These are phyloP conservation scores for Labeo catla DNA, from an alignment of 2,113 vertebrate species.

Conservation along the genomic window DNA sequence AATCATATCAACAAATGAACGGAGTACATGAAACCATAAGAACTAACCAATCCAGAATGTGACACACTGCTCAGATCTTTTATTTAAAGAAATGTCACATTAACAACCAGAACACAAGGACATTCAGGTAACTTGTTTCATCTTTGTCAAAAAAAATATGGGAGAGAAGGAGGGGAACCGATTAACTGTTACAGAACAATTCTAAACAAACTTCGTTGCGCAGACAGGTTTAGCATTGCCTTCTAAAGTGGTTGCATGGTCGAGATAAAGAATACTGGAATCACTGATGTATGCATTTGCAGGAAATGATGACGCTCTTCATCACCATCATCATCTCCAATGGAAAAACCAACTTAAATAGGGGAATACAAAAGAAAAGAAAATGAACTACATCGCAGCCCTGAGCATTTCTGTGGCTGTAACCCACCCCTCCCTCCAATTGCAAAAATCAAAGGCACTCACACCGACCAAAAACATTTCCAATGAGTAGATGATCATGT, in stretches of 20 bases:
- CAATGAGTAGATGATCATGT: background rate
- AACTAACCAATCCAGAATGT: slow-evolving; percentile 33
- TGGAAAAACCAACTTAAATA: slow-evolving; percentile 12
- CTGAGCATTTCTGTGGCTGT: slow-evolving; percentile 47
- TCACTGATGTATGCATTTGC: slow-evolving; percentile 12
- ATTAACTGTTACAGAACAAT: slow-evolving; percentile 37
- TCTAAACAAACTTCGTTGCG: slow-evolving; percentile 19
- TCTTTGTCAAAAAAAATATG: slow-evolving; percentile 48
- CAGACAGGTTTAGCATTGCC: slow-evolving; percentile 29
- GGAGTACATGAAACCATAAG: background rate
- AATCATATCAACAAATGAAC: background rate
- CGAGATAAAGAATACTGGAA: slow-evolving; percentile 14
- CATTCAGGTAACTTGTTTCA: slow-evolving; percentile 51
- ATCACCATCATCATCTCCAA: slow-evolving; percentile 8
- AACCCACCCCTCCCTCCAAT: slow-evolving; percentile 14
- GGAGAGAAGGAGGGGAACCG: slow-evolving; percentile 32
- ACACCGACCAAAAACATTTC: background rate
- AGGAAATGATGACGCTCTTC: background rate
- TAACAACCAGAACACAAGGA: slow-evolving; percentile 59
- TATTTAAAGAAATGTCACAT: slow-evolving; percentile 59
- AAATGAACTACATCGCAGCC: slow-evolving; percentile 43
- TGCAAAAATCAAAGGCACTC: slow-evolving; percentile 54
- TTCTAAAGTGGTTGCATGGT: slow-evolving; percentile 22
- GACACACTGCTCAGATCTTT: slow-evolving; percentile 57
- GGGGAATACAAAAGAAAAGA: background rate